Evolutionary conservation across 1,140 invertebrate genomes (phyloP).

Genomic region (Drosophila mojavensis): DNA sequence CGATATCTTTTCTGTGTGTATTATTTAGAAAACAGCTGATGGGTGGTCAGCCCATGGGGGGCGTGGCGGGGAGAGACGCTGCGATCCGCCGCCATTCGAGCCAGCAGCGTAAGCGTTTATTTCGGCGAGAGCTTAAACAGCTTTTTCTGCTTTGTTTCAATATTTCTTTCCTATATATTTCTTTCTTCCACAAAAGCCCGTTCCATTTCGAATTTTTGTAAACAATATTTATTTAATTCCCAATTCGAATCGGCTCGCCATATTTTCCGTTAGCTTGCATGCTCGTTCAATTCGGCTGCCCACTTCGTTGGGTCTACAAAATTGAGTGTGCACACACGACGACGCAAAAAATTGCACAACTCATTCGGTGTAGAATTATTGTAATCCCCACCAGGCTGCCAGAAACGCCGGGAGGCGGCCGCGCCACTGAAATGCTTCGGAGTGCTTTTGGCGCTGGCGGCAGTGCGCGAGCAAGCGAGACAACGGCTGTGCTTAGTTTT

Average conservation of each 20-base stretch:
- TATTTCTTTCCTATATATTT: background rate
- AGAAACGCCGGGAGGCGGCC: constrained; percentile 12
- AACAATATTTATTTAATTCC: background rate
- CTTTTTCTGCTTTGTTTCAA: constrained; percentile 14
- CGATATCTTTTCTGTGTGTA: constrained; percentile 63
- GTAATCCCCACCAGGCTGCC: constrained; percentile 74
- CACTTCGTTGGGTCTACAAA: constrained; percentile 68
- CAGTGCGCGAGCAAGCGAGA: constrained; percentile 43
- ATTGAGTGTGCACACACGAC: constrained; percentile 42
- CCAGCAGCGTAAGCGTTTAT: constrained; percentile 63
- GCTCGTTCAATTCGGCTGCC: constrained; percentile 37
- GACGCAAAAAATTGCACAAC: constrained; percentile 73
- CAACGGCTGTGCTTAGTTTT: constrained; percentile 47
- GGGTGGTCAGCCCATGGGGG: background rate
- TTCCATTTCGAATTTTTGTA: constrained; percentile 39
- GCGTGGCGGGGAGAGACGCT: constrained; percentile 1
- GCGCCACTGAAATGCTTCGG: constrained; percentile 18
- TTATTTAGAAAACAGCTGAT: constrained; percentile 36
- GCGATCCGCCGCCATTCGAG: constrained; percentile 57
- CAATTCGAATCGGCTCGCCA: background rate
- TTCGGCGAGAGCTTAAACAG: constrained; percentile 70
- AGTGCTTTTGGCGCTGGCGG: constrained; percentile 57
- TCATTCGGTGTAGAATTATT: constrained; percentile 82
- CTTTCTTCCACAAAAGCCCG: background rate
- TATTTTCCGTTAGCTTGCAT: background rate